phyloP scores from a whole-genome alignment of 92 coral and sea anemone genomes.

The Umimayanthus chanpuru region DNA sequence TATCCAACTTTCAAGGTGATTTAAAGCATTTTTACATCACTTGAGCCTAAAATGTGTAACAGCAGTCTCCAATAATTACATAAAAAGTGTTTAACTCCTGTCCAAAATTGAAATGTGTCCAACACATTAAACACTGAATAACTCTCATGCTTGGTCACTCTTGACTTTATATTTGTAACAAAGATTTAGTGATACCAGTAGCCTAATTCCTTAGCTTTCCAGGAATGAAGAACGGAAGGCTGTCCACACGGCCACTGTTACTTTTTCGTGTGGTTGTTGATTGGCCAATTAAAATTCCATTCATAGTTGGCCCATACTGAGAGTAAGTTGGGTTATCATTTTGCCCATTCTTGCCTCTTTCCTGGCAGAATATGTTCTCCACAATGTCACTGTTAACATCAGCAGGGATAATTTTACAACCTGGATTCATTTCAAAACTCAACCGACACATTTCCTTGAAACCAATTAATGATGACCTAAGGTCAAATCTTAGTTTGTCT shows the following conservation, averaged over 20 bases:
- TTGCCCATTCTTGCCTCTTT: conserved; percentile 22
- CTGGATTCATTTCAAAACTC: conserved; percentile 32
- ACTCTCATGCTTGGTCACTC: too few relatives aligned
- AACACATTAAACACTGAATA: too few relatives aligned
- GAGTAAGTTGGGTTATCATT: conserved; percentile 45
- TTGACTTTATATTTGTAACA: too few relatives aligned
- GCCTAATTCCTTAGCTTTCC: conserved; percentile 19
- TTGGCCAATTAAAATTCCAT: conserved; percentile 46
- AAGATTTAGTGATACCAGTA: too few relatives aligned
- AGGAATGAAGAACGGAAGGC: conserved; percentile 46
- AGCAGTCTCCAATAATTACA: too few relatives aligned
- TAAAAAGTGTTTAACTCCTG: too few relatives aligned
- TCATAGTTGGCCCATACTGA: conserved; percentile 53
- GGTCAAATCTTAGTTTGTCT: conserved; percentile 42
- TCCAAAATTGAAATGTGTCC: too few relatives aligned
- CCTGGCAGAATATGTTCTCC: conserved; percentile 47
- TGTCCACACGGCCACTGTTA: conserved; percentile 43
- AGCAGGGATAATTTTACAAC: conserved; percentile 41
- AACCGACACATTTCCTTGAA: conserved; percentile 35
- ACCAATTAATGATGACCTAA: conserved; percentile 36
- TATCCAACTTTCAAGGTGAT: too few relatives aligned
- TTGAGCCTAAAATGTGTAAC: too few relatives aligned
- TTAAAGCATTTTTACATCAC: too few relatives aligned
- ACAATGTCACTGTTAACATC: conserved; percentile 41
- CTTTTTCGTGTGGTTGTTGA: conserved; percentile 39